A percentile compares a stretch with the other conserved stretches of the same genome.
Conservation (phyloP, 2,888 invertebrate species). For the Drosophila neotestacea region DNA sequence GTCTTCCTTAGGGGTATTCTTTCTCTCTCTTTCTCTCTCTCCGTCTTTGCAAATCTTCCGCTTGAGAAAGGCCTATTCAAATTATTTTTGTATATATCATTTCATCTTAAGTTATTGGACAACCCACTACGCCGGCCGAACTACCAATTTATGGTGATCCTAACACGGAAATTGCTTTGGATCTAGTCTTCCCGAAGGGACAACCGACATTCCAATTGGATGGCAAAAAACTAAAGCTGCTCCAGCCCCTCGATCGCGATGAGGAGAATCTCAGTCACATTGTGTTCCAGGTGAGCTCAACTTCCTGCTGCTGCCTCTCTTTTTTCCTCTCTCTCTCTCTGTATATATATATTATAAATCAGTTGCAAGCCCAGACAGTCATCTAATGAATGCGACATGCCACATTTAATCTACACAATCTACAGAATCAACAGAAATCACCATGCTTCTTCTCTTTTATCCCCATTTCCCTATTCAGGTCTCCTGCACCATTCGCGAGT, state of each 20-base stretch:
- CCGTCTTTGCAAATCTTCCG: not conserved
- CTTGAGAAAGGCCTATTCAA: constrained; percentile 10
- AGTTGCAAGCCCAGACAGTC: constrained; percentile 29
- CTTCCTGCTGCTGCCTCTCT: constrained; percentile 11
- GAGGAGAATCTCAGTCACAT: constrained; percentile 94
- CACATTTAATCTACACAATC: constrained; percentile 36
- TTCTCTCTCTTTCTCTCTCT: not conserved
- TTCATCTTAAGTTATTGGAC: constrained; percentile 90
- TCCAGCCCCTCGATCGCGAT: constrained; percentile 94
- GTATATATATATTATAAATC: constrained; percentile 11
- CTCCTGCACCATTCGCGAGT: constrained; percentile 92
- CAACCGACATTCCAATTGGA: constrained; percentile 92
- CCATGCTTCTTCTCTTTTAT: constrained; percentile 15
- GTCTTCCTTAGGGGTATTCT: constrained; percentile 34
- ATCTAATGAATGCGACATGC: constrained; percentile 43
- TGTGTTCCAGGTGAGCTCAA: constrained; percentile 91
- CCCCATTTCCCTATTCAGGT: constrained; percentile 86
- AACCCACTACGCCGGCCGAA: constrained; percentile 92
- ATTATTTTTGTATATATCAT: constrained; percentile 23
- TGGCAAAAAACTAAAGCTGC: constrained; percentile 92
- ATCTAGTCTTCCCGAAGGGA: constrained; percentile 92
- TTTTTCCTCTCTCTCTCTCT: not conserved
- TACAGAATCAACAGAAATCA: constrained; percentile 31
- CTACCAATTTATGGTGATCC: constrained; percentile 94
- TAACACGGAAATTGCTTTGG: constrained; percentile 91